These are phyloP conservation scores for Aptenodytes patagonicus DNA, from an alignment of 2,113 vertebrate genomes.

Conservation along the genomic window DNA sequence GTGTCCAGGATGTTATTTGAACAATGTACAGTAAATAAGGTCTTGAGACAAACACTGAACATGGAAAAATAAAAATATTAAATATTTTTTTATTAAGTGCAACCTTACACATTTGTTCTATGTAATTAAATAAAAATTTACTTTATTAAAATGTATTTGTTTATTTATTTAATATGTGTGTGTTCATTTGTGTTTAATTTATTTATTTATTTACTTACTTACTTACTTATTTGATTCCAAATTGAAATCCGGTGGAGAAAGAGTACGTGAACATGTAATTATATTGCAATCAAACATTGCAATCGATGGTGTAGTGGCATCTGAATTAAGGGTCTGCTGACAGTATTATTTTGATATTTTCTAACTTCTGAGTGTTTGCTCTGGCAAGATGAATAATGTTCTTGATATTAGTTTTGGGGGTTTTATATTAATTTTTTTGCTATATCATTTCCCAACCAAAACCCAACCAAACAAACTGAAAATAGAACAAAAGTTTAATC, in stretches of 20 bases:
- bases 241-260: neutral
- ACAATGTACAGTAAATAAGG: neutral
- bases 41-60: neutral
- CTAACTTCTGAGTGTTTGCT: neutral
- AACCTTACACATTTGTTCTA: neutral
- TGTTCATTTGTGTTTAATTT: neutral
- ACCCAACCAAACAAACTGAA: neutral
- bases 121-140: neutral
- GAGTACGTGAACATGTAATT: neutral
- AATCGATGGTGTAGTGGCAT: neutral
- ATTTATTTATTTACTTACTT: neutral
- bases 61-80: neutral
- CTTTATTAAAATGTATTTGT: neutral
- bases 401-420: accelerated
- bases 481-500: neutral
- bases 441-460: neutral
- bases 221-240: neutral
- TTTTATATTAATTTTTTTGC: neutral
- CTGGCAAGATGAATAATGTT: neutral
- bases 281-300: neutral
- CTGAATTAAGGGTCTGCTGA: neutral
- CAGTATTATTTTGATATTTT: neutral
- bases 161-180: neutral
- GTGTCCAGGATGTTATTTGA: neutral
- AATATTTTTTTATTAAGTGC: neutral